Evolutionary conservation across 2,888 invertebrate genomes (phyloP).

Genomic region (Idaea biselata): DNA sequence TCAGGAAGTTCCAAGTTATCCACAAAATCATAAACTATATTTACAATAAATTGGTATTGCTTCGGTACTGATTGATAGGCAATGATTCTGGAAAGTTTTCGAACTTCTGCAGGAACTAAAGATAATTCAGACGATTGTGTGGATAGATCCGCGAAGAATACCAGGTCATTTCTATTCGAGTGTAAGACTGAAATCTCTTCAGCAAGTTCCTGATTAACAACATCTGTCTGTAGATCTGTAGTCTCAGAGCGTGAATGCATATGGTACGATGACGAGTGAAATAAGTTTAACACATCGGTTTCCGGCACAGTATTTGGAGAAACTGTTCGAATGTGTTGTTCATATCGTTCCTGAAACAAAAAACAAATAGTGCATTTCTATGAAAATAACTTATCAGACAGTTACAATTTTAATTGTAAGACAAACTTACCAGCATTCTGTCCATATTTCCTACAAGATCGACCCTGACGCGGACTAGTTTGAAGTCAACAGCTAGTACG

Average conservation of each 20-base stretch:
- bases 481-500: conserved; percentile 64
- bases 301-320: conserved; percentile 40
- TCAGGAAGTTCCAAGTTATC: conserved; percentile 30
- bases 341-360: conserved; percentile 51
- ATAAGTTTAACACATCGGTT: conserved; percentile 11
- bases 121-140: conserved; percentile 37
- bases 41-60: conserved; percentile 47
- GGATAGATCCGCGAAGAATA: conserved; percentile 29
- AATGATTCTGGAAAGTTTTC: conserved; percentile 32
- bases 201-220: conserved; percentile 9
- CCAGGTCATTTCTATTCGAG: conserved; percentile 21
- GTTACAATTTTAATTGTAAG: not conserved
- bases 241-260: not conserved
- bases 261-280: not conserved
- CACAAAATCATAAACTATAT: conserved; percentile 46
- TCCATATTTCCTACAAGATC: conserved; percentile 59
- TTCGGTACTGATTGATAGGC: conserved; percentile 30
- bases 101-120: conserved; percentile 44
- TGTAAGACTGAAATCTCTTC: conserved; percentile 4
- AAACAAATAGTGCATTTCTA: not conserved
- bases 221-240: conserved; percentile 9
- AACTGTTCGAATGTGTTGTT: conserved; percentile 55
- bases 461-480: conserved; percentile 56
- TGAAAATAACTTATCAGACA: not conserved
- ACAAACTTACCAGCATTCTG: conserved; percentile 54